Evolutionary conservation across 1,140 invertebrate genomes (phyloP).

Genomic region (Penaeus vannamei): DNA sequence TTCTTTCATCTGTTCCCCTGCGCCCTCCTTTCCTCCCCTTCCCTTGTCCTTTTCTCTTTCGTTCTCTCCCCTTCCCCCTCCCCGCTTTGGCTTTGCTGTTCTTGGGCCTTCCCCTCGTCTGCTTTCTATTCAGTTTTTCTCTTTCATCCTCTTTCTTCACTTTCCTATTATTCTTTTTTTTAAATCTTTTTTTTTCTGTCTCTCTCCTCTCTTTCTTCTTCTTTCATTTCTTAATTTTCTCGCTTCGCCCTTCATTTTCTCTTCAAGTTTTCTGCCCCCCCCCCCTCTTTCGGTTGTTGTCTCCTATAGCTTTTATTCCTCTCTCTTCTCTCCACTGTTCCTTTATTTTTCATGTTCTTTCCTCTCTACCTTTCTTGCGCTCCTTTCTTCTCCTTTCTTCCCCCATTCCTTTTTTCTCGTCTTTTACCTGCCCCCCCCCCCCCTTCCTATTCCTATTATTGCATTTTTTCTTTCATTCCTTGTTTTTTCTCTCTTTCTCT

Average conservation of each 20-base stretch:
- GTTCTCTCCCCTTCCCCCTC: background rate
- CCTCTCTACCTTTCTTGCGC: background rate
- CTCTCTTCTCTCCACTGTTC: background rate
- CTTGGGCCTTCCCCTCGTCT: no score
- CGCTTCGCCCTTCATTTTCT: background rate
- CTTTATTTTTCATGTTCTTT: background rate
- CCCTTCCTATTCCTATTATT: no score
- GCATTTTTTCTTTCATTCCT: no score
- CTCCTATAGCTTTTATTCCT: background rate
- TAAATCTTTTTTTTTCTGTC: background rate
- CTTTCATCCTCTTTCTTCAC: background rate
- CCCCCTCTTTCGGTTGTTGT: background rate
- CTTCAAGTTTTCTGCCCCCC: background rate
- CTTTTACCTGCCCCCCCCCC: no score
- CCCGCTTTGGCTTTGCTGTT: no score
- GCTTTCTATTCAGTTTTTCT: no score
- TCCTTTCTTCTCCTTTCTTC: background rate
- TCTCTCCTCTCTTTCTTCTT: background rate
- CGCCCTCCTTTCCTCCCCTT: background rate
- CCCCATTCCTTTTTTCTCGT: no score
- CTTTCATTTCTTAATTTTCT: background rate
- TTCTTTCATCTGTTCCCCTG: background rate
- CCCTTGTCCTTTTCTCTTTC: background rate
- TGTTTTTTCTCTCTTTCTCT: no score
- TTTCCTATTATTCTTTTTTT: background rate